A percentile compares a stretch with the other conserved stretches of the same genome.
These are phyloP conservation scores for Tamandua tetradactyla DNA, from an alignment of 2,797 vertebrate genomes.

Conservation along the genomic window DNA sequence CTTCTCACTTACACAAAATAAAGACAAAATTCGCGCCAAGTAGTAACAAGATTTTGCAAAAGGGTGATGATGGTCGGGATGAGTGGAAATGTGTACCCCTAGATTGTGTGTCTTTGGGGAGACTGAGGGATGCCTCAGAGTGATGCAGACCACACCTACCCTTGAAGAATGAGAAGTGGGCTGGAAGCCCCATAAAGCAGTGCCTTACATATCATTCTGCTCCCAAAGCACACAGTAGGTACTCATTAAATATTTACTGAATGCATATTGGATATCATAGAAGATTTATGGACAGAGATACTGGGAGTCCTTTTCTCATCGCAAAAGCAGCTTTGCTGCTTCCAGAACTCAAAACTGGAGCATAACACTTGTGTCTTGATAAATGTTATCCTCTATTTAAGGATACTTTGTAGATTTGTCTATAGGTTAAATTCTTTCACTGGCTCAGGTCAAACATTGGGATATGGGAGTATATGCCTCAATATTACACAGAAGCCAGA, in stretches of 20 bases:
- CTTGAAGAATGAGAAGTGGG: neutral
- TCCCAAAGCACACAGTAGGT: neutral
- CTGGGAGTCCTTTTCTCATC: neutral
- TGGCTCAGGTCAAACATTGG: neutral
- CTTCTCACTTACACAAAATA: neutral
- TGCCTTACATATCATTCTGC: neutral
- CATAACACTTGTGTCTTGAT: neutral
- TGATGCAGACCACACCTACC: neutral
- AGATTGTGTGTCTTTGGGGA: neutral
- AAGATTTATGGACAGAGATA: neutral
- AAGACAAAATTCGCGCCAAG: neutral
- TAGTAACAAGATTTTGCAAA: neutral
- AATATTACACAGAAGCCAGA: neutral
- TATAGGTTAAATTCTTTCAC: neutral
- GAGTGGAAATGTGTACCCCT: neutral
- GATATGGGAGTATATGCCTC: neutral
- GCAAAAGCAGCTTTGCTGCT: neutral
- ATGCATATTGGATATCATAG: neutral
- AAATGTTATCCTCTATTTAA: neutral
- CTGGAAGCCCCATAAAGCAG: neutral
- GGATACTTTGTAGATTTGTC: neutral
- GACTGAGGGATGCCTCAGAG: neutral
- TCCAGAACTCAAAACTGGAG: neutral
- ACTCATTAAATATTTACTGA: neutral
- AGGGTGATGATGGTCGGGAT: fast-evolving